Evolutionary conservation across 2,113 vertebrate species (phyloP), one percentile per base, ranked within the genome.

Genomic region (Blennius ocellaris): DNA sequence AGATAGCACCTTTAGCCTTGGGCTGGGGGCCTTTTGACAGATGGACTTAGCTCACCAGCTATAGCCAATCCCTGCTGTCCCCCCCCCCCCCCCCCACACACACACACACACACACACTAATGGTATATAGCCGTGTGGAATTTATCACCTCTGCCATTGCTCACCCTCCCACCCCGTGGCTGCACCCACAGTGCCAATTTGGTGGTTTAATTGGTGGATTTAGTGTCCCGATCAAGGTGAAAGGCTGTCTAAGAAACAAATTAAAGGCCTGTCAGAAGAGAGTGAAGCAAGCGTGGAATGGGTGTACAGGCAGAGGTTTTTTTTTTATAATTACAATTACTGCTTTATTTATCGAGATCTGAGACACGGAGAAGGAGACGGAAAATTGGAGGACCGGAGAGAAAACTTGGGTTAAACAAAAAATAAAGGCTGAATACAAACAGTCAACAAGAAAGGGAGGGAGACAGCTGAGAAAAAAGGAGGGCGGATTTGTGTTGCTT

Each of bases 1-100:
- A 89, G 83, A 91, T 88, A 87, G 82, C 75, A 84, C 88, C 85
- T 90, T 91, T 86, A 88, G 87, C 89, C 89, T 83, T 85, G 89
- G 82, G 87, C 86, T 80, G 74, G 75, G 77, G 67, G 55, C 74
- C 76, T 59, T 82, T 67, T 88, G 88, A 90, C 84, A 82, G 84
- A 91, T 84, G 78, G 84, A 81, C 82, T 81, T 50, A 88, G 87
- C 85, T 88, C 79, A 76, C 72, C 47, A 74, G 76, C 69, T 74
- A 73, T 65, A 85, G 82, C 80, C 87, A 85, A 84, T 87, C 85
- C 80, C 44, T 64, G 75, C 82, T 89, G 87, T 87, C 21, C 21
- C 21, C 21, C 21, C 21, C 21, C 21, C 21, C 21, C 21, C 21
- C 21, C 21, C 21, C 56, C 57, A 52, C 73, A 52, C 66, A 63